phyloP scores from a whole-genome alignment of 2,113 vertebrate genomes.

The Clarias magur region DNA sequence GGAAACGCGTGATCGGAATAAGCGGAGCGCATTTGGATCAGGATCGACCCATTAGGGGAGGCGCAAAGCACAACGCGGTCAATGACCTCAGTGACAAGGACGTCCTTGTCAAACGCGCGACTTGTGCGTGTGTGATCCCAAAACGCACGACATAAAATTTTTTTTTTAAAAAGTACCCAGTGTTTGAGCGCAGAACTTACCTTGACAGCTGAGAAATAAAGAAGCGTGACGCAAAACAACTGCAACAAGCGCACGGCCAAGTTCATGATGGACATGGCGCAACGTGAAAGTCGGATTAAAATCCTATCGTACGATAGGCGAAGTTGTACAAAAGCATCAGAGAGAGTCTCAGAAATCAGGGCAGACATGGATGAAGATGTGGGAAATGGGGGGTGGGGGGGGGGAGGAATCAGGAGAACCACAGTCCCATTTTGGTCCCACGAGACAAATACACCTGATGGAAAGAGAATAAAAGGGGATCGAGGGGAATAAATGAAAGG shows the following conservation, averaged over 20 bases:
- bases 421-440: conserved; percentile 70
- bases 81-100: conserved; percentile 76
- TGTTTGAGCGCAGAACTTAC: conserved; percentile 62
- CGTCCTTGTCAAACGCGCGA: conserved; percentile 49
- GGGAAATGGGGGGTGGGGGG: conserved; percentile 32
- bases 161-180: not conserved
- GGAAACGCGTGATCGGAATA: not conserved
- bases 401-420: conserved; percentile 52
- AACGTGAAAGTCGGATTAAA: conserved; percentile 56
- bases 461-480: conserved; percentile 51
- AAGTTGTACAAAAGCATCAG: conserved; percentile 62
- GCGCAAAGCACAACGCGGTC: conserved; percentile 54
- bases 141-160: not conserved
- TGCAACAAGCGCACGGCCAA: conserved; percentile 79
- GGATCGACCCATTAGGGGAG: not conserved
- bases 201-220: conserved; percentile 77
- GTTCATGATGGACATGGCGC: conserved; percentile 74
- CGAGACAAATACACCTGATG: conserved; percentile 50
- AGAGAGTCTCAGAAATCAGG: conserved; percentile 60
- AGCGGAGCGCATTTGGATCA: not conserved
- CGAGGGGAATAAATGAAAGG: not conserved
- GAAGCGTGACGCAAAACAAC: conserved; percentile 76
- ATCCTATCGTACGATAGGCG: conserved; percentile 68
- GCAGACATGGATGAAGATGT: conserved; percentile 64
- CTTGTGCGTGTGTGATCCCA: conserved; percentile 44